Base-by-base conservation (phyloP, 2,797 vertebrate species). In the Chrosomus eos region DNA sequence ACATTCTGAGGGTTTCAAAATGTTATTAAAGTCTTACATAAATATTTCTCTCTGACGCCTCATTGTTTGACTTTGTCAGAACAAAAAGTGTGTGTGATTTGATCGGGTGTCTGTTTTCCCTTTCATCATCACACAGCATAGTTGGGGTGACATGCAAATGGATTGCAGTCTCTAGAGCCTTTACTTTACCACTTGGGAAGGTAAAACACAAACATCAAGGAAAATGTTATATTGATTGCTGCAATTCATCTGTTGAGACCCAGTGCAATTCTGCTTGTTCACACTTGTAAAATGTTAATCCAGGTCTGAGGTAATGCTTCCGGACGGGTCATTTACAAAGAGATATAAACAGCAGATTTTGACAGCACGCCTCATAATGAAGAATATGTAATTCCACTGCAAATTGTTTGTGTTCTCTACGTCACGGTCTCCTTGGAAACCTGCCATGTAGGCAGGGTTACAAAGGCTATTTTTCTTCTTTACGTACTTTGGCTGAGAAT, bases 291-390 rank as follows among this genome's bases (percentile, higher is more conserved):
- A 88, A 85, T 86, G 87, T 89, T 86, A 71, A 88, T 85, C 74
- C 85, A 80, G 51, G 87, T 82, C 80, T 33, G 51, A 33, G 43
- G 81, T 86, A 83, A 87, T 87, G 74, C 78, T 60, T 86, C 82
- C 64, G 33, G 86, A 87, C 85, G 53, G 78, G 71, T 66, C 71
- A 85, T 86, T 89, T 89, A 84, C 74, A 51, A 51, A 81, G 84
- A 89, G 82, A 90, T 89, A 89, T 90, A 90, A 86, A n/a, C n/a
- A n/a, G n/a, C n/a, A n/a, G n/a, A 85, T 87, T 85, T 87, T 88
- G 89, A 90, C 90, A 91, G 86, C 85, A 80, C 7, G 60, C 66
- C 84, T 83, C 85, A 81, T 89, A 90, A 88, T 87, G 87, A 88
- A 68, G 85, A 81, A 89, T 89, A 87, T 87, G 84, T 89, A 90